Conservation (phyloP, 2,797 vertebrate species). For the Anabas testudineus region DNA sequence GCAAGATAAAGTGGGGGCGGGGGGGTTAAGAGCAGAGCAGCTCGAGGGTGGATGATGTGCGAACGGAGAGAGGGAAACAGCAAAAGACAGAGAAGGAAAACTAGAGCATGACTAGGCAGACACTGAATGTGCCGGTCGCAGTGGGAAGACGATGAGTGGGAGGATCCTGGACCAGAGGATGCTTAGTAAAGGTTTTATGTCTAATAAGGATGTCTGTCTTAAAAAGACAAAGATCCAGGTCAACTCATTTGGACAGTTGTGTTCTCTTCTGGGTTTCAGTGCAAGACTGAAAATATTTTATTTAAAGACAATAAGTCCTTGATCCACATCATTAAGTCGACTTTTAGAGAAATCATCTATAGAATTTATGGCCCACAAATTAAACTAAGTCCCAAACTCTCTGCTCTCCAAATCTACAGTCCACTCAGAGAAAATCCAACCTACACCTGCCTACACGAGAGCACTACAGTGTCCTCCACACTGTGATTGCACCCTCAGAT, state of each 20-base stretch:
- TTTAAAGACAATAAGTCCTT: too few relatives aligned
- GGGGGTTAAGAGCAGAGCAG: not conserved
- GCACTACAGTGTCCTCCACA: not conserved
- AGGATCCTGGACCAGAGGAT: not conserved
- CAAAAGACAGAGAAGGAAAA: slow-evolving; percentile 3
- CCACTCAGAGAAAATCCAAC: slow-evolving; percentile 14
- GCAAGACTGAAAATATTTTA: too few relatives aligned
- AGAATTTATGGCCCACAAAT: too few relatives aligned
- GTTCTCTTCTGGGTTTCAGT: too few relatives aligned
- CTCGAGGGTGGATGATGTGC: slow-evolving; percentile 17
- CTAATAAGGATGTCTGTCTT: not conserved
- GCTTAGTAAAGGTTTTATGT: not conserved
- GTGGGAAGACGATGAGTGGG: not conserved
- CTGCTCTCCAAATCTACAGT: not conserved
- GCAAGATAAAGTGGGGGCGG: not conserved
- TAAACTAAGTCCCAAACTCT: too few relatives aligned
- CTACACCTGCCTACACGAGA: slow-evolving; percentile 27
- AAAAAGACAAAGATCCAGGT: too few relatives aligned
- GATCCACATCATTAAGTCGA: too few relatives aligned
- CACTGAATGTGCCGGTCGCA: slow-evolving; percentile 25
- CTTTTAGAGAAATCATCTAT: not conserved
- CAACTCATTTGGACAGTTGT: too few relatives aligned
- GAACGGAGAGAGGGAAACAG: not conserved
- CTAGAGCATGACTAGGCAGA: slow-evolving; percentile 2
- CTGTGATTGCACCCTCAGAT: slow-evolving; percentile 4